A percentile compares a stretch with the other conserved stretches of the same genome.
These are phyloP conservation scores for Beroe ovata DNA, from an alignment of 37 sponge, comb jelly and placozoan species.

Conservation along the genomic window DNA sequence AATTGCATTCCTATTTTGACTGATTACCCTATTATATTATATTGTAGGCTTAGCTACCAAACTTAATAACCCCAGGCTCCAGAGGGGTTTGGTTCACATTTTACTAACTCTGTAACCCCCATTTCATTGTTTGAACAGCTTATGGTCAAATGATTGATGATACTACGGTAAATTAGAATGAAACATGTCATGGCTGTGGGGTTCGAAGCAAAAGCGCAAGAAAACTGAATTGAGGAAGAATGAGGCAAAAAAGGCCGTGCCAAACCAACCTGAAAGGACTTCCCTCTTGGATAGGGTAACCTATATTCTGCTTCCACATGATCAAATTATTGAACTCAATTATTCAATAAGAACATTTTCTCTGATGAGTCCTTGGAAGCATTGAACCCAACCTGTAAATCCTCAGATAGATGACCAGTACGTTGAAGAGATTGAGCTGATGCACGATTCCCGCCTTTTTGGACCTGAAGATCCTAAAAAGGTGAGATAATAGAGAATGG, in stretches of 20 bases:
- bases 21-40: too few species aligned
- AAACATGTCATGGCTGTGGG: slow-evolving; percentile 55
- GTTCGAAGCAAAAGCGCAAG: slow-evolving; percentile 40
- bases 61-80: too few species aligned
- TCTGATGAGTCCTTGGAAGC: neutral
- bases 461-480: slow-evolving; percentile 67
- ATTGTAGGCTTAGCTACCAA: too few species aligned
- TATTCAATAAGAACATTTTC: neutral
- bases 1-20: too few species aligned
- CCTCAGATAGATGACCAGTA: slow-evolving; percentile 18
- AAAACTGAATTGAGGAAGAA: neutral
- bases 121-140: too few species aligned
- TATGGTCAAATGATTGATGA: too few species aligned
- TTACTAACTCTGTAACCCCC: too few species aligned
- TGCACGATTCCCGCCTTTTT: slow-evolving; percentile 58
- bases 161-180: too few species aligned
- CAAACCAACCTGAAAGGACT: neutral
- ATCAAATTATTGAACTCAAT: neutral
- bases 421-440: slow-evolving; percentile 41
- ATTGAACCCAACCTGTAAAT: too few species aligned
- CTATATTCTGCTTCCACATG: neutral
- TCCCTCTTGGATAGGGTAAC: neutral
- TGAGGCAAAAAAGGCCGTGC: neutral
- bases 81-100: too few species aligned
- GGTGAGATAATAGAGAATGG: neutral